phyloP scores from a whole-genome alignment of 2,888 invertebrate genomes.

The Drosophila multiciliata region DNA sequence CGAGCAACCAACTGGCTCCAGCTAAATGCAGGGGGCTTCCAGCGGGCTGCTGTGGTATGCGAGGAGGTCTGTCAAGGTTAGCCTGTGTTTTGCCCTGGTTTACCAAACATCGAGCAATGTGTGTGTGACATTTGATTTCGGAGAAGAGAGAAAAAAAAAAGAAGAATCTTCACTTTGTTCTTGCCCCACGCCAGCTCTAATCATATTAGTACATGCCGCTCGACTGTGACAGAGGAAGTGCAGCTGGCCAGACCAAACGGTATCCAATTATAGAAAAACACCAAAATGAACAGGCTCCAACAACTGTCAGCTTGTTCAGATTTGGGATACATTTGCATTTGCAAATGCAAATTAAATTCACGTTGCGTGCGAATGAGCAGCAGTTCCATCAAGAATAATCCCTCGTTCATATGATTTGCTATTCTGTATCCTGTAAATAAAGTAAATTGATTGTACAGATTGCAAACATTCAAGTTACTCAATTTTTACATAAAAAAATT shows the following conservation, averaged over 20 bases:
- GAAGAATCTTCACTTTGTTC: neutral
- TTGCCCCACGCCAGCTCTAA: slow-evolving; percentile 20
- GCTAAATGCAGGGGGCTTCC: neutral
- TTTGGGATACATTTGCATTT: slow-evolving; percentile 70
- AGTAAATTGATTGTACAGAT: neutral
- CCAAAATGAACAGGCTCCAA: slow-evolving; percentile 50
- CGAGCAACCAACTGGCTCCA: slow-evolving; percentile 11
- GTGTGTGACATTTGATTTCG: slow-evolving; percentile 78
- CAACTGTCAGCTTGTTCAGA: slow-evolving; percentile 59
- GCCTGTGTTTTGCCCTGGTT: slow-evolving; percentile 59
- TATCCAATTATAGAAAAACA: slow-evolving; percentile 74
- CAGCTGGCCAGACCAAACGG: slow-evolving; percentile 57
- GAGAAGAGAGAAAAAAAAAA: slow-evolving; percentile 22
- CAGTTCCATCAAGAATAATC: neutral
- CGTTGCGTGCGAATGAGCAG: slow-evolving; percentile 55
- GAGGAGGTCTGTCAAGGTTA: slow-evolving; percentile 74
- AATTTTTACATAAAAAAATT: too few relatives aligned
- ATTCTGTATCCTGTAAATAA: slow-evolving; percentile 11
- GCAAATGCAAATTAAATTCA: slow-evolving; percentile 74
- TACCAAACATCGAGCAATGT: slow-evolving; percentile 64
- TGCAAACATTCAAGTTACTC: neutral
- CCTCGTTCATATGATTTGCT: neutral
- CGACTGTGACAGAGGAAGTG: slow-evolving; percentile 47
- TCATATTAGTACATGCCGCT: slow-evolving; percentile 40
- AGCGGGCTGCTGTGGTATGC: slow-evolving; percentile 2